Evolutionary conservation across 2,888 invertebrate genomes (phyloP).

Genomic region (Apotomis turbidana): DNA sequence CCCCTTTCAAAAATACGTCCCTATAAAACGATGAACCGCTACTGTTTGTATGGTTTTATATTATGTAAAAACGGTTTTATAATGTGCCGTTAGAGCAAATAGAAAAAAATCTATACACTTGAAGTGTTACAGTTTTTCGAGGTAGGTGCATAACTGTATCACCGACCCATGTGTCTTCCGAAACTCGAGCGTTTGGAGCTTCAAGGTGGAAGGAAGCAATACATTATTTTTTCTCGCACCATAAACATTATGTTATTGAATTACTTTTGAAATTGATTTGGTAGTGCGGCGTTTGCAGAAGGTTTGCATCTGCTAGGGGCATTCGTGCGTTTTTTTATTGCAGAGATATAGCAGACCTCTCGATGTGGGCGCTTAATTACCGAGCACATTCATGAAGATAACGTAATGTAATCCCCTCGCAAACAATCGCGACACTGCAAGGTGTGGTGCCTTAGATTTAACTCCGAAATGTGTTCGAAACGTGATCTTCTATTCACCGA

Average conservation of each 20-base stretch:
- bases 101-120: constrained; percentile 57
- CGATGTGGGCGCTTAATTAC: constrained; percentile 82
- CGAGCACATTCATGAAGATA: constrained; percentile 77
- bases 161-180: constrained; percentile 61
- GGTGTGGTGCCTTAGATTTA: constrained; percentile 64
- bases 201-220: constrained; percentile 83
- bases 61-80: constrained; percentile 68
- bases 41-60: constrained; percentile 71
- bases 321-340: constrained; percentile 64
- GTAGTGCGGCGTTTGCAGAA: constrained; percentile 72
- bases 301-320: constrained; percentile 75
- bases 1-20: constrained; percentile 63
- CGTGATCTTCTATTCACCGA: constrained; percentile 60
- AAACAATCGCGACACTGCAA: constrained; percentile 75
- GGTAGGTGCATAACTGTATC: constrained; percentile 72
- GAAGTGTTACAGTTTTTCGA: constrained; percentile 79
- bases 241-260: constrained; percentile 83
- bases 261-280: constrained; percentile 79
- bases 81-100: constrained; percentile 71
- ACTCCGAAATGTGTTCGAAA: constrained; percentile 63
- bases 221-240: constrained; percentile 73
- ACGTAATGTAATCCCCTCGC: constrained; percentile 79
- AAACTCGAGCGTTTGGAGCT: constrained; percentile 57
- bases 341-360: constrained; percentile 62
- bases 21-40: constrained; percentile 75